Evolutionary conservation across 2,888 invertebrate species (phyloP).

Genomic region (Ochlodes sylvanus): DNA sequence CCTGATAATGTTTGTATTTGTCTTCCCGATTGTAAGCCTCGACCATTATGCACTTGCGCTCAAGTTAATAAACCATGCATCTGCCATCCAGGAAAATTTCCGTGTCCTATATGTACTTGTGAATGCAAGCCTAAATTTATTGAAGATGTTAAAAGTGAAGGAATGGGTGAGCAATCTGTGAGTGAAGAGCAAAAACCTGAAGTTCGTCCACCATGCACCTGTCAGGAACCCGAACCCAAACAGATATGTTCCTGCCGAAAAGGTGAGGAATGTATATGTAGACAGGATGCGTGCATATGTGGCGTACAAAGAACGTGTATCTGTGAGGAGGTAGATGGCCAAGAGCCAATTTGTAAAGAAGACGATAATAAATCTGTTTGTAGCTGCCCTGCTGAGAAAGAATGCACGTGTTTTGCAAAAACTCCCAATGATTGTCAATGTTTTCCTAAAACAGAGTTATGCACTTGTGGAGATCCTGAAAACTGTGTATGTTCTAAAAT

Average conservation of each 20-base stretch:
- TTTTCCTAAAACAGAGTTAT: conserved; percentile 54
- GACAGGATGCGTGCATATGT: conserved; percentile 60
- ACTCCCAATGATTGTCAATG: conserved; percentile 58
- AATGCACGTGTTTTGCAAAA: conserved; percentile 58
- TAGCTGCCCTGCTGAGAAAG: conserved; percentile 53
- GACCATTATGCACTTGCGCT: conserved; percentile 63
- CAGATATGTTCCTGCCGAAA: conserved; percentile 59
- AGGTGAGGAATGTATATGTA: conserved; percentile 64
- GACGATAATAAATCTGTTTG: conserved; percentile 61
- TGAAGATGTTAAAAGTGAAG: conserved; percentile 44
- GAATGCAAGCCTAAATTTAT: conserved; percentile 55
- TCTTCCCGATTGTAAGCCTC: conserved; percentile 58
- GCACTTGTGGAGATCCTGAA: conserved; percentile 65
- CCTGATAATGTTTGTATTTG: conserved; percentile 64
- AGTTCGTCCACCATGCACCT: conserved; percentile 58
- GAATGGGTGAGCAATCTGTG: conserved; percentile 40
- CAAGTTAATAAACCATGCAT: conserved; percentile 68
- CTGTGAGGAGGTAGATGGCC: conserved; percentile 58
- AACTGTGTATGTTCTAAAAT: conserved; percentile 65
- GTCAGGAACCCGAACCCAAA: conserved; percentile 60
- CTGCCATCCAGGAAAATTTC: conserved; percentile 62
- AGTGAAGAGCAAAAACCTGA: conserved; percentile 41
- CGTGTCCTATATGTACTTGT: conserved; percentile 67
- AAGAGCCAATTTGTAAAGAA: conserved; percentile 53
- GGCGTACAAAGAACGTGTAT: conserved; percentile 60